Evolutionary conservation across 2,113 vertebrate species (phyloP).

Genomic region (Cephalopholis sonnerati): DNA sequence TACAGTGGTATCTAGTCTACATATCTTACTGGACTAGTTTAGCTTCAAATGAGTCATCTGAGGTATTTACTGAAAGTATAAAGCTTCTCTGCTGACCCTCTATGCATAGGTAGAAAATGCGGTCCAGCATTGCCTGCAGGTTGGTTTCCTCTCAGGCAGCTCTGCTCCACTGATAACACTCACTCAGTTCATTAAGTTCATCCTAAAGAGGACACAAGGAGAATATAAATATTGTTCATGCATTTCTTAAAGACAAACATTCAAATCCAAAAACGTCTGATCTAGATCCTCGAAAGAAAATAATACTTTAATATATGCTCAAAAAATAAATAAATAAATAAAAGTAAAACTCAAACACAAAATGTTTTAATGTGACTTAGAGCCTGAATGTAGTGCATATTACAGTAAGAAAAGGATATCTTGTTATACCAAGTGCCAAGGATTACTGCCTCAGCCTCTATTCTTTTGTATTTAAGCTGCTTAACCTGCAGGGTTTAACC

Average conservation of each 20-base stretch:
- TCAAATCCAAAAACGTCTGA: neutral
- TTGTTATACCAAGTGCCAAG: constrained; percentile 41
- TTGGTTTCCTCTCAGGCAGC: constrained; percentile 20
- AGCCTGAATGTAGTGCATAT: constrained; percentile 16
- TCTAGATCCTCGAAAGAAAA: neutral
- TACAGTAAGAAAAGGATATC: constrained; percentile 38
- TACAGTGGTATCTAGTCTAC: neutral
- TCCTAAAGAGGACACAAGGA: neutral
- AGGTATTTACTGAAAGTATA: neutral
- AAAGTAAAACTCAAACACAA: neutral
- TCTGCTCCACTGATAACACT: constrained; percentile 5
- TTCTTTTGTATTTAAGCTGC: constrained; percentile 57
- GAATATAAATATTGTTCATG: neutral
- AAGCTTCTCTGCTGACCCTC: neutral
- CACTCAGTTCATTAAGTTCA: constrained; percentile 15
- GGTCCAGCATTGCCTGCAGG: neutral
- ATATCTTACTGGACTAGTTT: neutral
- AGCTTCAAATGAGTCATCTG: constrained; percentile 20
- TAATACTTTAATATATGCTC: neutral
- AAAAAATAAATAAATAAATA: neutral
- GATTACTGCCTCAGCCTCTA: constrained; percentile 48
- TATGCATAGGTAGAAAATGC: constrained; percentile 15
- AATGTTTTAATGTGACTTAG: constrained; percentile 21
- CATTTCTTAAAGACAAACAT: neutral
- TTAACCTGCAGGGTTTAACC: constrained; percentile 58